These are phyloP conservation scores for Gastrophysa polygoni DNA, from an alignment of 2,888 invertebrate genomes.

Conservation along the genomic window DNA sequence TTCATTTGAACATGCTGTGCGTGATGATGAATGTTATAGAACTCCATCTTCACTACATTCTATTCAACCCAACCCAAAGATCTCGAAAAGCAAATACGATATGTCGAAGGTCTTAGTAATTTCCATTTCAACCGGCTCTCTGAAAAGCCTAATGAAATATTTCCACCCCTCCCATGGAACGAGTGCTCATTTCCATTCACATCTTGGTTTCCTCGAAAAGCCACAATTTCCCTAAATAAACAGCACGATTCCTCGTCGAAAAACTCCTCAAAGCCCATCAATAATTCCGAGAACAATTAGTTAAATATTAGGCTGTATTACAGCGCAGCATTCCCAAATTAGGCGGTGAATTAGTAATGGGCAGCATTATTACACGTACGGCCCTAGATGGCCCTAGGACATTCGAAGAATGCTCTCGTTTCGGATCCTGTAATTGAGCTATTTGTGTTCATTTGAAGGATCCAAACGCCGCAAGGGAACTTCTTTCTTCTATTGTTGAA, in stretches of 20 bases:
- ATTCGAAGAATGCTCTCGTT: conserved; percentile 14
- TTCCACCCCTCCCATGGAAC: too few relatives aligned
- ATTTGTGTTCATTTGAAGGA: conserved; percentile 26
- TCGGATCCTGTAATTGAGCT: conserved; percentile 17
- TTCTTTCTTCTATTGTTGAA: background rate
- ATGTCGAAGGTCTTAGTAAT: too few relatives aligned
- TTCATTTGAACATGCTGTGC: too few relatives aligned
- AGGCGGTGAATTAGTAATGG: conserved; percentile 53
- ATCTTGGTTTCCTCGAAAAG: background rate
- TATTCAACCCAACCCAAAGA: too few relatives aligned
- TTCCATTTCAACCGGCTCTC: too few relatives aligned
- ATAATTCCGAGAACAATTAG: conserved; percentile 58
- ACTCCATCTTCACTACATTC: too few relatives aligned
- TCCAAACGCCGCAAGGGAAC: background rate
- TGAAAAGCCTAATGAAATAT: too few relatives aligned
- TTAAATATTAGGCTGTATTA: conserved; percentile 59
- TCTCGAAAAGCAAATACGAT: too few relatives aligned
- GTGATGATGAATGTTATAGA: too few relatives aligned
- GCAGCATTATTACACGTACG: conserved; percentile 26
- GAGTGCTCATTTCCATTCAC: too few relatives aligned
- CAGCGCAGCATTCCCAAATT: conserved; percentile 53
- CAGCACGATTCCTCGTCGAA: background rate
- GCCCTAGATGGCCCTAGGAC: conserved; percentile 5
- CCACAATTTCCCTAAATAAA: background rate
- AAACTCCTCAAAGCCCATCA: conserved; percentile 43